Evolutionary conservation across 2,113 vertebrate species (phyloP), one percentile per base, ranked within the genome.

Genomic region (Atrichornis clamosus): DNA sequence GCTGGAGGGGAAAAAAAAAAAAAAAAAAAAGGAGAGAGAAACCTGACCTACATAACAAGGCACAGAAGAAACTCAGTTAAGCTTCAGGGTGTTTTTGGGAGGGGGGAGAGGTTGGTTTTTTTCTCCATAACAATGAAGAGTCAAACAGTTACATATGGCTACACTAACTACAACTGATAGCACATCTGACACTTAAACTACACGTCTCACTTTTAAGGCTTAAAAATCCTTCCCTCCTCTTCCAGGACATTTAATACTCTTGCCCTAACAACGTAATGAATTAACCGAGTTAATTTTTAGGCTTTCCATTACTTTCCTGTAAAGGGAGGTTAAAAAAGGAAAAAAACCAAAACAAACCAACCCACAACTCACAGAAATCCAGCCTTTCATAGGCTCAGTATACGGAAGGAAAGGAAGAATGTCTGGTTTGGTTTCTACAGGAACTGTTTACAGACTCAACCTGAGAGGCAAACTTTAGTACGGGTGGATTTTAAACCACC

Each of bases 31-130:
- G 3, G 9, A n/a, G 35, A 84, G 65, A 95, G 80, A 91, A 94
- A 95, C 84, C 87, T 94, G 91, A 96, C 94, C 94, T 95, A 95
- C 92, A 94, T 93, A 92, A 95, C 49, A 85, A 84, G 80, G 77
- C 87, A 92, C 60, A 82, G 84, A 90, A 95, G 89, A 90, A 95
- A 94, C 47, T 79, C 95, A 39, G 89, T 80, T 72, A 82, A 64
- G 92, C 95, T 95, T 65, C 84, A 39, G 87, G 69, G 78, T 84
- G 74, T 15, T 92, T 92, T 70, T 3, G 69, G 64, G 52, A 69
- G 24, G 6, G 35, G 23, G 56, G 26, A 20, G 37, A 47, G n/a
- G 64, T 27, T 46, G 46, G 0, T 11, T 59, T 90, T 79, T 30
- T n/a, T 5, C 62, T 77, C 53, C 28, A 1, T 33, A 85, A 82